Evolutionary conservation across 1,140 invertebrate species (phyloP).

Genomic region (Chrysomallon squamiferum): DNA sequence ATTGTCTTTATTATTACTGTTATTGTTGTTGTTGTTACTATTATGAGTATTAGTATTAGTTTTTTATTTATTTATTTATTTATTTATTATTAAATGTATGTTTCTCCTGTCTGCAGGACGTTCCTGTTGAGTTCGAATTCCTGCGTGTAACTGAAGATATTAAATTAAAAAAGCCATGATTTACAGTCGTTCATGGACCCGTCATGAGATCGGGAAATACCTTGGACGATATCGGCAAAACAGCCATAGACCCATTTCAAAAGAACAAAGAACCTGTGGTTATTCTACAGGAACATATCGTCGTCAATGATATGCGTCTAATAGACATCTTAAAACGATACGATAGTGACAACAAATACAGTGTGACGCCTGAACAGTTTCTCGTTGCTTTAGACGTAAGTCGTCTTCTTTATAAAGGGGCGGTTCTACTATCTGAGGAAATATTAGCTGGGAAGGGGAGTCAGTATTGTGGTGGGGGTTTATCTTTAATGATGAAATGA

Average conservation of each 20-base stretch:
- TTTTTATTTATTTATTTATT: too few species aligned
- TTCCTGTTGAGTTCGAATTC: slow-evolving; percentile 61
- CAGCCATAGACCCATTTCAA: slow-evolving; percentile 47
- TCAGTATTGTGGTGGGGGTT: background rate
- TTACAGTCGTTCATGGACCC: slow-evolving; percentile 50
- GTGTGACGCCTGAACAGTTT: slow-evolving; percentile 54
- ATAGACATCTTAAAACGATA: slow-evolving; percentile 54
- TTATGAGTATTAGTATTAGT: too few species aligned
- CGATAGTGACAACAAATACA: slow-evolving; percentile 41
- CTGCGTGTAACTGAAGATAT: slow-evolving; percentile 54
- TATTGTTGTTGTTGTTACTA: too few species aligned
- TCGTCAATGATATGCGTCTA: slow-evolving; percentile 56
- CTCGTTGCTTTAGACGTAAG: slow-evolving; percentile 53
- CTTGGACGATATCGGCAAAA: slow-evolving; percentile 52
- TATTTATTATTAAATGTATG: too few species aligned
- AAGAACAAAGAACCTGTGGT: slow-evolving; percentile 50
- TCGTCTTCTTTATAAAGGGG: background rate
- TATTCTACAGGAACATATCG: slow-evolving; percentile 55
- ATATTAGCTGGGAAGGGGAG: background rate
- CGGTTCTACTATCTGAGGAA: background rate
- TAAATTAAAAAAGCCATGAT: slow-evolving; percentile 46
- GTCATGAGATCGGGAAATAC: slow-evolving; percentile 60
- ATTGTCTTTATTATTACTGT: too few species aligned
- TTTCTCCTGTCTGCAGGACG: slow-evolving; percentile 48
- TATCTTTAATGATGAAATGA: too few species aligned